Percentiles rank a stretch among this genome's conserved stretches.
Conservation (phyloP, 2,888 invertebrate genomes). For the Ochropleura plecta region DNA sequence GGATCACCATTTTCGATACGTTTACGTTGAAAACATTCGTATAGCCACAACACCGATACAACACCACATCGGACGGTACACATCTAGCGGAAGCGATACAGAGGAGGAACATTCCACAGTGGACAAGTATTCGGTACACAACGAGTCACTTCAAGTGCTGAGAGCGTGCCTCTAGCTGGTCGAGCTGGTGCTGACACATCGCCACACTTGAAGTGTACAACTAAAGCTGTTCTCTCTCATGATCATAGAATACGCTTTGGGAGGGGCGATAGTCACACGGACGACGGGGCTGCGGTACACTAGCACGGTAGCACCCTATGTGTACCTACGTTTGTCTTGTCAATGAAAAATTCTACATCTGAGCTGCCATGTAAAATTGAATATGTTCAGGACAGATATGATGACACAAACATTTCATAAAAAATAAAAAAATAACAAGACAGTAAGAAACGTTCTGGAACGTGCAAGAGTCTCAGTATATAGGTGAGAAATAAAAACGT, state of each 20-base stretch:
- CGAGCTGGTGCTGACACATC: conserved; percentile 44
- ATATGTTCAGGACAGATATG: conserved; percentile 77
- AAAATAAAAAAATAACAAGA: conserved; percentile 74
- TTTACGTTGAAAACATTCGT: conserved; percentile 72
- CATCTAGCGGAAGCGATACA: conserved; percentile 84
- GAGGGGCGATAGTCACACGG: conserved; percentile 87
- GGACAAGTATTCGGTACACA: conserved; percentile 61
- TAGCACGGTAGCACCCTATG: conserved; percentile 59
- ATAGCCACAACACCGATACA: conserved; percentile 84
- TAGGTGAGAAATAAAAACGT: conserved; percentile 75
- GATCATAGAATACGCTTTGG: conserved; percentile 81
- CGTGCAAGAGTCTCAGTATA: conserved; percentile 80
- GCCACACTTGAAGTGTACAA: conserved; percentile 78
- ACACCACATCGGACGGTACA: conserved; percentile 71
- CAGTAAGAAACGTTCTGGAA: conserved; percentile 74
- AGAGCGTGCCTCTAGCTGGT: conserved; percentile 39
- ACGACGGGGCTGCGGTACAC: conserved; percentile 73
- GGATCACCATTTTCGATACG: conserved; percentile 84
- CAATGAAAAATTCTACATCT: conserved; percentile 79
- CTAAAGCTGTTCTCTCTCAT: conserved; percentile 77
- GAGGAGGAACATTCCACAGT: conserved; percentile 77
- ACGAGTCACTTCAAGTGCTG: conserved; percentile 69
- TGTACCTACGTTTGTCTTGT: conserved; percentile 48
- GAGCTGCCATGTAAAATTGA: conserved; percentile 87
- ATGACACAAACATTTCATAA: conserved; percentile 76